Conservation (phyloP, 2,113 vertebrate genomes). For the Potamarius usumacintae region DNA sequence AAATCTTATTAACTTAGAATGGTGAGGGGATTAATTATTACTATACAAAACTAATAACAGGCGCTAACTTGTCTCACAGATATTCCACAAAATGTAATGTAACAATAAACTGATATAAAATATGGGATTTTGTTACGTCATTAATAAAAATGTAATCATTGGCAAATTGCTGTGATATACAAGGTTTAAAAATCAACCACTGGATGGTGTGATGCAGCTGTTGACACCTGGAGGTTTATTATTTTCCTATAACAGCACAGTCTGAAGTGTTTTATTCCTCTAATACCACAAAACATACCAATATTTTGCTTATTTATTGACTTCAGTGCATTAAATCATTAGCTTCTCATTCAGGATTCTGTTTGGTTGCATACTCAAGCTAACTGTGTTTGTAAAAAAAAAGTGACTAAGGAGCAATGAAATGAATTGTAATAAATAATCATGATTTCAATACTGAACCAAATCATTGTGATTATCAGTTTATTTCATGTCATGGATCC, state of each 20-base stretch:
- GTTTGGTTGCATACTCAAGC: background rate
- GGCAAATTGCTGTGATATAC: background rate
- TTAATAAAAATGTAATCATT: background rate
- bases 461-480: background rate
- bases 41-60: background rate
- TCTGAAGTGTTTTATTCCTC: background rate
- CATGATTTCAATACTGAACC: background rate
- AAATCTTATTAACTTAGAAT: background rate
- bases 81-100: background rate
- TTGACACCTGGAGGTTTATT: background rate
- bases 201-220: background rate
- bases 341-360: background rate
- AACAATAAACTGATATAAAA: background rate
- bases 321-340: background rate
- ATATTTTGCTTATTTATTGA: background rate
- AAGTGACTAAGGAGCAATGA: background rate
- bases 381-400: background rate
- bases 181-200: background rate
- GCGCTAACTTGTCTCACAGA: background rate
- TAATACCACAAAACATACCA: background rate
- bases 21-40: background rate
- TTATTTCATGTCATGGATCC: background rate
- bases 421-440: background rate
- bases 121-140: background rate
- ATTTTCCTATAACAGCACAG: background rate